phyloP scores from a whole-genome alignment of 2,113 vertebrate genomes.

The Rhabdornis inornatus region DNA sequence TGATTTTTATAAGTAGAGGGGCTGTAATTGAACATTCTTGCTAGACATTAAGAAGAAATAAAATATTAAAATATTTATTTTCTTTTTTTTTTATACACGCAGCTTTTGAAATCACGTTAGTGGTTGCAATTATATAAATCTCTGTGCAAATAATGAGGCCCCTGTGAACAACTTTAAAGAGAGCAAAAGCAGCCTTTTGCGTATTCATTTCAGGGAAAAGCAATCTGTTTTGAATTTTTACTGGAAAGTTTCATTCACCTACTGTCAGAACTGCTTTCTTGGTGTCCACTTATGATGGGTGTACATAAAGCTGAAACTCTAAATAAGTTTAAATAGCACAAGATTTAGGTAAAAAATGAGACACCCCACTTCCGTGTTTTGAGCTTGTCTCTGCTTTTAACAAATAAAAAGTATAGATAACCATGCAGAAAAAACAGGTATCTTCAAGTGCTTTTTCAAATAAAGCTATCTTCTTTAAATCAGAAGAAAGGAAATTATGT shows the following conservation, averaged over 20 bases:
- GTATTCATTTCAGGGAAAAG: background rate
- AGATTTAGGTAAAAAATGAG: background rate
- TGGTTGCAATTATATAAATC: conserved; percentile 18
- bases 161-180: conserved; percentile 6
- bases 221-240: background rate
- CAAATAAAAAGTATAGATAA: background rate
- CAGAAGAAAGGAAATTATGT: background rate
- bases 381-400: background rate
- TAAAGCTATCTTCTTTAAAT: background rate
- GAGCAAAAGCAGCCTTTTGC: background rate
- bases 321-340: background rate
- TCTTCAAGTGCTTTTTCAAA: background rate
- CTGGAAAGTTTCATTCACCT: background rate
- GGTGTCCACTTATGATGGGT: background rate
- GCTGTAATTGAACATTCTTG: conserved; percentile 55
- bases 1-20: conserved; percentile 49
- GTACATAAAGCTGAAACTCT: background rate
- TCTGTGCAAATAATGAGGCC: conserved; percentile 29
- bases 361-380: fast-evolving
- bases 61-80: conserved; percentile 57
- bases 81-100: background rate
- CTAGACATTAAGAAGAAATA: conserved; percentile 30
- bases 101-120: conserved; percentile 32
- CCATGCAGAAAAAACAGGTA: background rate
- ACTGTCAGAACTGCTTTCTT: background rate